Percentiles rank a stretch among this genome's conserved stretches.
Conservation (phyloP, 2,113 vertebrate genomes). For the Thinocorus orbignyianus region DNA sequence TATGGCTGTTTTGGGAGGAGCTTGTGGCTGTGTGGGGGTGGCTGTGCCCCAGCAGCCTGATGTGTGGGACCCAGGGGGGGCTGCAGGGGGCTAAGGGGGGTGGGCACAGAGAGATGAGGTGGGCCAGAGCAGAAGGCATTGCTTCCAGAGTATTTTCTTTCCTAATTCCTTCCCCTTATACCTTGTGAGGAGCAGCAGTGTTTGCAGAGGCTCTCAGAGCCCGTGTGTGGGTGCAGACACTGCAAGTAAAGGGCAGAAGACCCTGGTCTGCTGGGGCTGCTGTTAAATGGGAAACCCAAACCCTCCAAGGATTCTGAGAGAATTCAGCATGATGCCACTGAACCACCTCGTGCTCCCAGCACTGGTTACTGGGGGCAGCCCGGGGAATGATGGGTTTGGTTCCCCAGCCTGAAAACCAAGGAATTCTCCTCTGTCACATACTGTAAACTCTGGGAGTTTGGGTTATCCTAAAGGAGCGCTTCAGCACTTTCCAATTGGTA, state of each 20-base stretch:
- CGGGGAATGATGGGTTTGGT: accelerated
- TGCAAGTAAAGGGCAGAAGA: neutral
- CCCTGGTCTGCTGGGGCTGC: neutral
- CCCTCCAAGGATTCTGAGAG: accelerated
- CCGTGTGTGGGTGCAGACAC: no score
- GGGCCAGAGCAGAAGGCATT: neutral
- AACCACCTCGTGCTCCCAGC: accelerated
- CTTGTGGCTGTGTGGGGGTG: accelerated
- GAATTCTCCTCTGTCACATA: accelerated
- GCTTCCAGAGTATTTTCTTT: neutral
- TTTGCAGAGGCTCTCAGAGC: neutral
- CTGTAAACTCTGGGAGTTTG: no score
- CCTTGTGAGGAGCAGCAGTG: no score
- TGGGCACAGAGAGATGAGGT: neutral
- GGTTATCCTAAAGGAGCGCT: neutral
- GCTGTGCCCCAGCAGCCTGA: neutral
- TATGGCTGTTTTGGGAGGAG: neutral
- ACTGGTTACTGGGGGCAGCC: neutral
- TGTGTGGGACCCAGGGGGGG: neutral
- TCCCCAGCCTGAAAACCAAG: accelerated
- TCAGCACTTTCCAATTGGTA: accelerated
- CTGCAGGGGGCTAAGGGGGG: no score
- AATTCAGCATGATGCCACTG: neutral
- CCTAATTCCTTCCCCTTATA: neutral
- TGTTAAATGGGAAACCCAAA: neutral